These are phyloP conservation scores for Hippocampus guttulatus DNA, from an alignment of 2,113 vertebrate species.

Conservation along the genomic window DNA sequence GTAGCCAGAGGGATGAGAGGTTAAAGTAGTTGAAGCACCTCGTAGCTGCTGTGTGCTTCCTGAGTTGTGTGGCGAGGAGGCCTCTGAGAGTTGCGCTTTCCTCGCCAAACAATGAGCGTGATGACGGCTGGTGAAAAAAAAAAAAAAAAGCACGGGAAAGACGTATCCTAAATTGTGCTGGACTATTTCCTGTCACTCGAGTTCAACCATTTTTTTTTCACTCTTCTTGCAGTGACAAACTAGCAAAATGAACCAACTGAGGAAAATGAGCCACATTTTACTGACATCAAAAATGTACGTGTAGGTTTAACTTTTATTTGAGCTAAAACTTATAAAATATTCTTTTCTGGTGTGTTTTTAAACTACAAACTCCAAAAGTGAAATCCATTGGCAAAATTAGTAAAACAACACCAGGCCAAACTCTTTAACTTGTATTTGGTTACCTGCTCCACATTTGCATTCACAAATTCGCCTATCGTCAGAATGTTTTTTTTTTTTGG, in stretches of 20 bases:
- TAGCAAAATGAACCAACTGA: constrained; percentile 25
- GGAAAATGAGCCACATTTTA: background rate
- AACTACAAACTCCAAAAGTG: too few relatives aligned
- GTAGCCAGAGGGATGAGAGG: constrained; percentile 57
- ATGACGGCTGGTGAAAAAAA: constrained; percentile 70
- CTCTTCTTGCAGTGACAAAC: constrained; percentile 20
- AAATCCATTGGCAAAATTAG: background rate
- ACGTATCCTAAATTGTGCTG: constrained; percentile 59
- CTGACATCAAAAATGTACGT: background rate
- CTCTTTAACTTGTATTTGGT: background rate
- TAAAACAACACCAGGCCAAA: background rate
- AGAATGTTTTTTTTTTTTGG: too few relatives aligned
- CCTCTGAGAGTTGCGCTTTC: constrained; percentile 63
- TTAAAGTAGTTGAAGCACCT: constrained; percentile 65
- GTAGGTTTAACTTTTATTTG: background rate
- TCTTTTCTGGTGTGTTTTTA: background rate
- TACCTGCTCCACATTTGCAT: too few relatives aligned
- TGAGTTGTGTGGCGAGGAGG: constrained; percentile 52
- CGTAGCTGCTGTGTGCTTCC: constrained; percentile 58
- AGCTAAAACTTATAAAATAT: background rate
- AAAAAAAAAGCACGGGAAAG: constrained; percentile 33
- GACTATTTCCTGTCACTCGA: constrained; percentile 34
- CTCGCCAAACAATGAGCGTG: constrained; percentile 56
- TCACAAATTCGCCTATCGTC: too few relatives aligned
- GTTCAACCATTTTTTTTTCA: constrained; percentile 20